These are phyloP conservation scores for Drosophila fungiperda DNA, from an alignment of 2,888 invertebrate genomes.

Conservation along the genomic window DNA sequence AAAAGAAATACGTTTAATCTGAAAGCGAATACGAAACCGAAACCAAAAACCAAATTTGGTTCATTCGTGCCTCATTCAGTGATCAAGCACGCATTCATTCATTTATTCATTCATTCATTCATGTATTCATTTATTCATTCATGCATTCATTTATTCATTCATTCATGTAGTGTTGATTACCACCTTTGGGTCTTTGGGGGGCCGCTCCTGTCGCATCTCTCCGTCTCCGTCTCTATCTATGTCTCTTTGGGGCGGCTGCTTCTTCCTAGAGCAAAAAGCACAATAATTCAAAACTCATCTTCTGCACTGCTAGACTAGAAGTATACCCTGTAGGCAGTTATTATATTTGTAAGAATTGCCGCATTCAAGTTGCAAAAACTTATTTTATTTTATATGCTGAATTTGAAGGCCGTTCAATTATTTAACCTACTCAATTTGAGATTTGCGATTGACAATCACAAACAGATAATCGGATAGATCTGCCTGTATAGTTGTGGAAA, in stretches of 20 bases:
- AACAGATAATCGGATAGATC: not conserved
- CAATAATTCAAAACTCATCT: slow-evolving; percentile 6
- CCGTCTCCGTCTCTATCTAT: not conserved
- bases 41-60: slow-evolving; percentile 18
- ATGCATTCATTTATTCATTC: slow-evolving; percentile 58
- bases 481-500: not conserved
- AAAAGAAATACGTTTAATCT: slow-evolving; percentile 8
- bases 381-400: too few species aligned
- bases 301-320: slow-evolving; percentile 1
- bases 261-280: slow-evolving; percentile 68
- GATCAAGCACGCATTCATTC: slow-evolving; percentile 31
- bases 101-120: slow-evolving; percentile 43
- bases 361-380: not conserved
- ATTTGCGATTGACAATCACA: not conserved
- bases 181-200: slow-evolving; percentile 66
- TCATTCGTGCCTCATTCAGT: slow-evolving; percentile 53
- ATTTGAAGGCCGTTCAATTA: not conserved
- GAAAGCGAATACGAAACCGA: slow-evolving; percentile 15
- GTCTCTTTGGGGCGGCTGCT: slow-evolving; percentile 27
- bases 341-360: not conserved
- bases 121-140: slow-evolving; percentile 28
- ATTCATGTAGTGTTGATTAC: slow-evolving; percentile 72
- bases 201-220: slow-evolving; percentile 36
- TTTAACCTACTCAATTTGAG: not conserved
- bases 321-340: slow-evolving; percentile 13